Conservation (phyloP, 2,888 invertebrate genomes). For the Romanomermis culicivorax region DNA sequence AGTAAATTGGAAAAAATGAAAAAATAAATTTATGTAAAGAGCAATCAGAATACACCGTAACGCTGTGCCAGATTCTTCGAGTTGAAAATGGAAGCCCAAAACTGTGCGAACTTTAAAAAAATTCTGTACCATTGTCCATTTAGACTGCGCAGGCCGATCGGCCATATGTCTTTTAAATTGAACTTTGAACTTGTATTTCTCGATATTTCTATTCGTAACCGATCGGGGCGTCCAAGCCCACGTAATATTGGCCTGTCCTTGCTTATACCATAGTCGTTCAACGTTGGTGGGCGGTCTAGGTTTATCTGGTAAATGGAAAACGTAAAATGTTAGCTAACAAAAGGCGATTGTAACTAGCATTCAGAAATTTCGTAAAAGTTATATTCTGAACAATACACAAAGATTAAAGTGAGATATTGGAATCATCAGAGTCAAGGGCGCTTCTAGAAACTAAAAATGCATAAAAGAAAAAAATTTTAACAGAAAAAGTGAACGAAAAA, state of each 20-base stretch:
- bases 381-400: not conserved
- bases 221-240: slow-evolving; percentile 3
- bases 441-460: too few relatives aligned
- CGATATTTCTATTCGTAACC: not conserved
- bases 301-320: slow-evolving; percentile 1
- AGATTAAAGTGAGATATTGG: not conserved
- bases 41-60: too few relatives aligned
- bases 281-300: slow-evolving; percentile 5
- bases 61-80: too few relatives aligned
- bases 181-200: not conserved
- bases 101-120: too few relatives aligned
- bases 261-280: not conserved
- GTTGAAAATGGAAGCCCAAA: too few relatives aligned
- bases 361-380: not conserved
- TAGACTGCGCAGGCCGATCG: not conserved
- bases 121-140: not conserved
- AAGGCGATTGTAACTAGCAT: too few relatives aligned
- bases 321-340: not conserved
- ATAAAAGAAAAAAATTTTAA: too few relatives aligned
- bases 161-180: slow-evolving; percentile 1
- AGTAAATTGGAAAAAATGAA: too few relatives aligned
- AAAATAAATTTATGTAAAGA: too few relatives aligned
- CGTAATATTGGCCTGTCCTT: slow-evolving; percentile 4
- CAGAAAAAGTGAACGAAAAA: too few relatives aligned
- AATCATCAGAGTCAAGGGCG: too few relatives aligned